Evolutionary conservation across 2,797 vertebrate species (phyloP).

Genomic region (Semotilus atromaculatus): DNA sequence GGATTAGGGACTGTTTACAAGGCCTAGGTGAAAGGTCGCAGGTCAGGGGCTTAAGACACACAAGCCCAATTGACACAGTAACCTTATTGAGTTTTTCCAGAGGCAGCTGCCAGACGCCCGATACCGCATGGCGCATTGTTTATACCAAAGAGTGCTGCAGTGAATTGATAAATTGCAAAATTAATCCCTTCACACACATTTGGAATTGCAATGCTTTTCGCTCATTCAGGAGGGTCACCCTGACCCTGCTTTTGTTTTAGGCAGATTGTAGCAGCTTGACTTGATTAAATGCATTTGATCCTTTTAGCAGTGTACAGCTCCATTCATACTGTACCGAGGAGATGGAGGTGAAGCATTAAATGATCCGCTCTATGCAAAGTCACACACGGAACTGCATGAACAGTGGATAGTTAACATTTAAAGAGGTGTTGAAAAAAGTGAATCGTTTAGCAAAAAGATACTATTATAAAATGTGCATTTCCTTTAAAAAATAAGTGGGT

Average conservation of each 20-base stretch:
- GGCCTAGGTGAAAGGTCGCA: constrained; percentile 35
- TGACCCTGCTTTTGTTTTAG: constrained; percentile 50
- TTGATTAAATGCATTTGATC: constrained; percentile 63
- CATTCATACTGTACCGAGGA: constrained; percentile 29
- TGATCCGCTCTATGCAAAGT: constrained; percentile 23
- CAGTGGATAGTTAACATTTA: not conserved
- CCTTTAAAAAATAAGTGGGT: not conserved
- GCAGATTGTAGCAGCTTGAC: constrained; percentile 49
- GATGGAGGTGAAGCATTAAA: constrained; percentile 37
- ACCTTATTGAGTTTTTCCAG: constrained; percentile 38
- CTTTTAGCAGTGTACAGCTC: constrained; percentile 50
- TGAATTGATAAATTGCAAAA: constrained; percentile 59
- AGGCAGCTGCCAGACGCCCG: constrained; percentile 21
- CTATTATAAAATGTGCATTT: not conserved
- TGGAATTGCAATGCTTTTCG: constrained; percentile 53
- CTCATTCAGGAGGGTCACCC: constrained; percentile 51
- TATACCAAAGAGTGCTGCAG: constrained; percentile 35
- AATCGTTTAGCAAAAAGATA: not conserved
- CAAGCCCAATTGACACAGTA: constrained; percentile 40
- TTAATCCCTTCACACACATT: constrained; percentile 54
- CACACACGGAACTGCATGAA: not conserved
- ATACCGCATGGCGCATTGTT: constrained; percentile 35
- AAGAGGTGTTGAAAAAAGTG: not conserved
- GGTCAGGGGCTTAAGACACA: constrained; percentile 45
- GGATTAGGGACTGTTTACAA: constrained; percentile 57